These are phyloP conservation scores for Pheucticus melanocephalus DNA, from an alignment of 2,113 vertebrate genomes.

Conservation along the genomic window DNA sequence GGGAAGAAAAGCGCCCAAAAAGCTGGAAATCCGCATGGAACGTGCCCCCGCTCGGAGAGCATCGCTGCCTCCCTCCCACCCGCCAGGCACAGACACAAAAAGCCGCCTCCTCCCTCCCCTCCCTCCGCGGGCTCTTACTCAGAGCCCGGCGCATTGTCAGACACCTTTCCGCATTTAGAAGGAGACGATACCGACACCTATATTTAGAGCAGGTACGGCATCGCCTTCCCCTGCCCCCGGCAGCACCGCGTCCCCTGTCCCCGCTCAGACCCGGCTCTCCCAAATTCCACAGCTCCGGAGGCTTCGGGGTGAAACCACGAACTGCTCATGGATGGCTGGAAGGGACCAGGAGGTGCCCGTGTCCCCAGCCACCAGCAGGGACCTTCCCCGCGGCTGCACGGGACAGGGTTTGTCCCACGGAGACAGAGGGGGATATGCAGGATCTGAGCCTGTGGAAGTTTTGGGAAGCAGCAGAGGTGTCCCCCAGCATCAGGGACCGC, in stretches of 20 bases:
- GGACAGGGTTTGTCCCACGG: rapidly evolving
- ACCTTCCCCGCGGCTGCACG: neutral
- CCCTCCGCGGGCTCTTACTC: conserved; percentile 33
- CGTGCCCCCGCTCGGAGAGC: neutral
- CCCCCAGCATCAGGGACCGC: neutral
- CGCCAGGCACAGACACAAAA: conserved; percentile 1
- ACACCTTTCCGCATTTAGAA: conserved; percentile 43
- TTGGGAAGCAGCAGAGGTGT: neutral
- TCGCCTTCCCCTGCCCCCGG: neutral
- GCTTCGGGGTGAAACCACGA: neutral
- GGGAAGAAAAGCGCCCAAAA: neutral
- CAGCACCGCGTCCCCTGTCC: neutral
- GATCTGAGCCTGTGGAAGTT: neutral
- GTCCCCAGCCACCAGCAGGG: neutral
- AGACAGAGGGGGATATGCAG: neutral
- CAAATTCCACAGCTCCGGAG: neutral
- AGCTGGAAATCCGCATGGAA: neutral
- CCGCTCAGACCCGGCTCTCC: neutral
- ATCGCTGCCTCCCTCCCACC: neutral
- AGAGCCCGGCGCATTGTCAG: conserved; percentile 38
- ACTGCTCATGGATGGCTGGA: rapidly evolving
- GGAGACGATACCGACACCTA: neutral
- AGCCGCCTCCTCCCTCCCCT: neutral
- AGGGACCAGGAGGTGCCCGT: neutral
- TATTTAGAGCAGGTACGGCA: neutral